These are phyloP conservation scores for Caretta caretta DNA, from an alignment of 2,113 vertebrate species.

Conservation along the genomic window DNA sequence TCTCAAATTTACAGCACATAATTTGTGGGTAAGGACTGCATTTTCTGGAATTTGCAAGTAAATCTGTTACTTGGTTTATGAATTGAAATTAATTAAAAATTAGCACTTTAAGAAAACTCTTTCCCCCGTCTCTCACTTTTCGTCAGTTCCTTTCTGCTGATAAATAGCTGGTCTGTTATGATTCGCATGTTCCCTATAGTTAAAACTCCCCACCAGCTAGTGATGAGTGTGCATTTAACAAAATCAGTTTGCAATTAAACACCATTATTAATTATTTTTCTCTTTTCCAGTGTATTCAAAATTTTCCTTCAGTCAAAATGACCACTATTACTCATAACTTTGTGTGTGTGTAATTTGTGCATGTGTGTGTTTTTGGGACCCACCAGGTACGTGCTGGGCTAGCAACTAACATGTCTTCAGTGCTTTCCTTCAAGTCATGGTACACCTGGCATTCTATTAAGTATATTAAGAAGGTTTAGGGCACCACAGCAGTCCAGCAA, in stretches of 20 bases:
- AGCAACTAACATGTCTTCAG: not conserved
- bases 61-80: not conserved
- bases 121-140: not conserved
- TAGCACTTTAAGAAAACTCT: not conserved
- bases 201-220: not conserved
- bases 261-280: not conserved
- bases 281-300: not conserved
- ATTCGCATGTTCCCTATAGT: not conserved
- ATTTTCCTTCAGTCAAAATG: not conserved
- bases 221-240: not conserved
- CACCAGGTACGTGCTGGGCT: not conserved
- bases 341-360: not conserved
- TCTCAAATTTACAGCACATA: not conserved
- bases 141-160: not conserved
- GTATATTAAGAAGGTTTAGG: not conserved
- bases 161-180: not conserved
- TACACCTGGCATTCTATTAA: not conserved
- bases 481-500: not conserved
- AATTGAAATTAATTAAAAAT: not conserved
- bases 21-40: not conserved
- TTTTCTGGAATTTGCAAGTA: not conserved
- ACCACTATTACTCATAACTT: not conserved
- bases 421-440: not conserved
- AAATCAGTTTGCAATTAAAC: not conserved
- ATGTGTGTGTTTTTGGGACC: not conserved